Percentiles rank a stretch among this genome's conserved stretches.
phyloP scores from a whole-genome alignment of 2,888 invertebrate genomes.

The Nephrotoma appendiculata region DNA sequence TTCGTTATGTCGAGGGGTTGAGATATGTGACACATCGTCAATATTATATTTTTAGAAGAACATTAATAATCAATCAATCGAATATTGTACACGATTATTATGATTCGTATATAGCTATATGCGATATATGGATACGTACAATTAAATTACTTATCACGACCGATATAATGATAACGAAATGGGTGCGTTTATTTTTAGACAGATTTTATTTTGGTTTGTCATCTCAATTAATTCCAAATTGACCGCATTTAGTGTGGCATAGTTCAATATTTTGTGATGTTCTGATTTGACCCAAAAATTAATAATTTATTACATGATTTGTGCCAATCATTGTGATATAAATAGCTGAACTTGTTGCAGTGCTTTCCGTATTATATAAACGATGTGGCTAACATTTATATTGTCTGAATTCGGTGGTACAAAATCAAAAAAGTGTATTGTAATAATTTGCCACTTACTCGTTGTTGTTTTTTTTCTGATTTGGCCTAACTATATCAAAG shows the following conservation, averaged over 20 bases:
- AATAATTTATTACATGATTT: not conserved
- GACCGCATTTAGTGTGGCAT: not conserved
- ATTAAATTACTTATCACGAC: not conserved
- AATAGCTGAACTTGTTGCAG: too few relatives aligned
- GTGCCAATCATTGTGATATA: not conserved
- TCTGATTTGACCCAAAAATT: not conserved
- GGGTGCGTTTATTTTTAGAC: not conserved
- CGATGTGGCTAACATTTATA: too few relatives aligned
- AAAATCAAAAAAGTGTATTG: too few relatives aligned
- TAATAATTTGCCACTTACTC: too few relatives aligned
- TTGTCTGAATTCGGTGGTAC: too few relatives aligned
- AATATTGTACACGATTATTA: not conserved
- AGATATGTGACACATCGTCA: not conserved
- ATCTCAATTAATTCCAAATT: not conserved
- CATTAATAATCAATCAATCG: not conserved
- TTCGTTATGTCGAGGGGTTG: not conserved
- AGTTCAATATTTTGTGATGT: not conserved
- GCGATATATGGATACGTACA: not conserved
- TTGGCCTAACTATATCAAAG: too few relatives aligned
- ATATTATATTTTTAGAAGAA: not conserved
- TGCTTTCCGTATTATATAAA: too few relatives aligned
- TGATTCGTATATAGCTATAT: not conserved
- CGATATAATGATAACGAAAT: not conserved
- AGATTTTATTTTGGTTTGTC: not conserved
- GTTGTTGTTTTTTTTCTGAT: too few relatives aligned